Base-by-base conservation (phyloP, 2,888 invertebrate species). In the Lamproptera curius region DNA sequence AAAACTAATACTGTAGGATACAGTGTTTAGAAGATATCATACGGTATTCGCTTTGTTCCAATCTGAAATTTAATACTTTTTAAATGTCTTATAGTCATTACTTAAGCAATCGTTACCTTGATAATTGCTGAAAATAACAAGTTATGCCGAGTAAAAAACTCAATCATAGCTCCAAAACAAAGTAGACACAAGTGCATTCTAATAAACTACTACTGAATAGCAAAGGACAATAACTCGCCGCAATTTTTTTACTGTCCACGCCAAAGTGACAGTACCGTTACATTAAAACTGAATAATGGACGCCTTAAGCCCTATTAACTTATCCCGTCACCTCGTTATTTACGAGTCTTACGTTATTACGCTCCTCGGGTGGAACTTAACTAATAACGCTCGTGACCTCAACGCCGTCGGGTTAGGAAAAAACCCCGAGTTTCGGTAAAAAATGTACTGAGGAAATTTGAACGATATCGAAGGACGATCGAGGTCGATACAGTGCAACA, bases 241-340 rank as follows among this genome's bases (percentile, higher is more conserved):
- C 5, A n/a, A 6, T n/a, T 9, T 2, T 11, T 11, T 31, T 31
- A 5, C 23, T 23, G 15, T 14, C n/a, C 3, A 39, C 10, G n/a
- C 10, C 26, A 10, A 3, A 4, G 31, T 31, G 31, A 45, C 33
- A 16, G 34, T 46, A 39, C 35, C 17, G 39, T 14, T 35, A 35
- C 16, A 26, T 34, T 15, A 11, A 16, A 41, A 40, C 10, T 46
- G 39, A 42, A 33, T 23, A 42, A 39, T 46, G 48, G 51, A 10
- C 11, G 38, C 43, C 40, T 51, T 43, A 44, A n/a, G 8, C 31
- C 15, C 42, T 46, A 49, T 46, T 54, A 53, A 49, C 46, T 51
- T 48, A 51, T 40, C 31, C 42, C 40, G 51, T 49, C 51, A 39
- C 17, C 43, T 42, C 1, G 49, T 54, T 54, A 54, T 54, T 54